These are phyloP conservation scores for Sceloporus tristichus DNA, from an alignment of 2,113 vertebrate genomes.

Conservation along the genomic window DNA sequence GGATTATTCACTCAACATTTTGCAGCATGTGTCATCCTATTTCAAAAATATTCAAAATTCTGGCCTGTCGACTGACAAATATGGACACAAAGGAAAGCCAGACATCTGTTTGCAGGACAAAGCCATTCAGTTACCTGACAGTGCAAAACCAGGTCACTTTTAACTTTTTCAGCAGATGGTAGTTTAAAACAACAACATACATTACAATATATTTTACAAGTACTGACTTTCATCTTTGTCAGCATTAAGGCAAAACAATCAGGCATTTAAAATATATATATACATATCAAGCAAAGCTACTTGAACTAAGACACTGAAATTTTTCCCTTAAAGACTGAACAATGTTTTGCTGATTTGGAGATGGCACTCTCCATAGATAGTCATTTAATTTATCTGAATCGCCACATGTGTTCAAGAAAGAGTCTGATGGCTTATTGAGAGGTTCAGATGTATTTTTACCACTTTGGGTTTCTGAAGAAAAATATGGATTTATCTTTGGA, in stretches of 20 bases:
- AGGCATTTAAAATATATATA: constrained; percentile 24
- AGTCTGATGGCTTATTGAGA: constrained; percentile 72
- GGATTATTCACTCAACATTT: not conserved
- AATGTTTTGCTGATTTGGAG: constrained; percentile 91
- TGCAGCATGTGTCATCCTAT: not conserved
- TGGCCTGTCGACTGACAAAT: not conserved
- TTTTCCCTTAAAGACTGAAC: constrained; percentile 96
- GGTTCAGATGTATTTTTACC: constrained; percentile 66
- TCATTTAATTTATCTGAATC: constrained; percentile 87
- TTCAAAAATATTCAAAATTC: not conserved
- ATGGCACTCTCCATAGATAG: constrained; percentile 91
- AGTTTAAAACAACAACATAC: constrained; percentile 2
- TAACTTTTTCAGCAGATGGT: constrained; percentile 43
- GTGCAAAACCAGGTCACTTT: not conserved
- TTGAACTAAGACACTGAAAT: constrained; percentile 98
- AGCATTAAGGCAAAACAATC: constrained; percentile 31
- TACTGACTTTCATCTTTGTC: constrained; percentile 46
- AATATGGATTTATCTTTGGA: not conserved
- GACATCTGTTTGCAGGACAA: constrained; percentile 31
- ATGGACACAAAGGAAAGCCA: constrained; percentile 39
- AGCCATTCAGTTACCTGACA: not conserved
- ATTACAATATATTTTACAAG: constrained; percentile 49
- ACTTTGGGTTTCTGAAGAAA: constrained; percentile 52
- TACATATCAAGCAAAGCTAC: constrained; percentile 88
- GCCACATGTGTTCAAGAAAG: constrained; percentile 69